phyloP scores from a whole-genome alignment of 2,888 invertebrate genomes.

The Pseudococcus jackbeardsleyi region DNA sequence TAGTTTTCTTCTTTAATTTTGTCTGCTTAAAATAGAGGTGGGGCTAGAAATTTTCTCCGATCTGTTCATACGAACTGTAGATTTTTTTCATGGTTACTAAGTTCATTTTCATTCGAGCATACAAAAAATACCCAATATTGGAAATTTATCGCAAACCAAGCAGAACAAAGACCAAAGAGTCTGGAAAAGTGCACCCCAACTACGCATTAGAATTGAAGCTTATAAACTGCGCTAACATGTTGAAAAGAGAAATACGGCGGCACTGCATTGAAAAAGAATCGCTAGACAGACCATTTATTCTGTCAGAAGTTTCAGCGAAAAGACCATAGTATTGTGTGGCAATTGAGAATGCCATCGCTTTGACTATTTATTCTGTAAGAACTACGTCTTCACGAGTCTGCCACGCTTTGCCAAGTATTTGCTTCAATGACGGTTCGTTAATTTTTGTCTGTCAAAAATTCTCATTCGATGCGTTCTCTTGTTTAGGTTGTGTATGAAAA shows the following conservation, averaged over 20 bases:
- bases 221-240: conserved; percentile 29
- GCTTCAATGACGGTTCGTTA: conserved; percentile 26
- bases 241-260: not conserved
- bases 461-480: conserved; percentile 1
- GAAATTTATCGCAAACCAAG: conserved; percentile 25
- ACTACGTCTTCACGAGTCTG: conserved; percentile 22
- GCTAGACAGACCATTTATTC: conserved; percentile 45
- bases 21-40: too few species aligned
- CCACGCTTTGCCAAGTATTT: conserved; percentile 35
- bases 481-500: not conserved
- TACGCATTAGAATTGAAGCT: not conserved
- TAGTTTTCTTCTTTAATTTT: too few species aligned
- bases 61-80: too few species aligned
- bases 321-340: conserved; percentile 32
- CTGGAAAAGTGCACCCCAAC: not conserved
- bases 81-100: too few species aligned
- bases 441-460: conserved; percentile 35
- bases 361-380: conserved; percentile 6
- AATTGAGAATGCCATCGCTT: conserved; percentile 16
- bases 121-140: not conserved
- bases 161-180: conserved; percentile 7
- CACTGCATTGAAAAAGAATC: not conserved
- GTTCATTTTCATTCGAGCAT: too few species aligned
- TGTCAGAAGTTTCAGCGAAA: conserved; percentile 40
- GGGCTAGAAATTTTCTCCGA: too few species aligned